Percentiles rank a stretch among this genome's conserved stretches.
Conservation (phyloP, 2,797 vertebrate species). For the Sternotherus odoratus region DNA sequence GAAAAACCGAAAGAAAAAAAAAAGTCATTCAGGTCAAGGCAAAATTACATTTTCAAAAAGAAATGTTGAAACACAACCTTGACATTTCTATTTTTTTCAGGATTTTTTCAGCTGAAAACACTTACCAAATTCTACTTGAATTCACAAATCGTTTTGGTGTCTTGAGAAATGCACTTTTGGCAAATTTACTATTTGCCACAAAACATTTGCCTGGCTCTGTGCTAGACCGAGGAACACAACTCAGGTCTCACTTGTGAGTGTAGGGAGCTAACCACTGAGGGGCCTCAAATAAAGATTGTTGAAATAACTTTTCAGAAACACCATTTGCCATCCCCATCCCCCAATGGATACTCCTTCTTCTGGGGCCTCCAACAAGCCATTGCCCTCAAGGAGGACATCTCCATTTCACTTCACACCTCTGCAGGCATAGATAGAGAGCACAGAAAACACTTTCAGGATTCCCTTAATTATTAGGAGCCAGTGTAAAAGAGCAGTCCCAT, state of each 20-base stretch:
- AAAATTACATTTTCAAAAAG: background rate
- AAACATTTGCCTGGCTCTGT: background rate
- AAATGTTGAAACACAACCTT: background rate
- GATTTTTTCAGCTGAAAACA: background rate
- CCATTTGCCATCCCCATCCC: background rate
- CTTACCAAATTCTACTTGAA: background rate
- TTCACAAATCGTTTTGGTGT: background rate
- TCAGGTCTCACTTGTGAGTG: constrained; percentile 24
- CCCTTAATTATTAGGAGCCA: background rate
- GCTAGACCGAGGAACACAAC: constrained; percentile 8
- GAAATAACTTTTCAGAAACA: constrained; percentile 5
- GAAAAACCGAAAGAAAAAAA: background rate
- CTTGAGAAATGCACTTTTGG: background rate
- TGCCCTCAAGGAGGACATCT: background rate
- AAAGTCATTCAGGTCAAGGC: background rate
- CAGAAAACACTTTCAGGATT: background rate
- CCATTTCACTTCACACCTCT: background rate
- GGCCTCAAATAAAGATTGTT: background rate
- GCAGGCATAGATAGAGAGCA: background rate
- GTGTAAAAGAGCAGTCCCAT: background rate
- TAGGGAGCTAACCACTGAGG: background rate
- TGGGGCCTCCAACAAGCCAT: constrained; percentile 6
- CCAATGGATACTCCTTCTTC: background rate
- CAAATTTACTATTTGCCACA: background rate
- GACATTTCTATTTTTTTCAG: background rate